phyloP scores from a whole-genome alignment of 2,888 invertebrate genomes.

The Pseudococcus longispinus region DNA sequence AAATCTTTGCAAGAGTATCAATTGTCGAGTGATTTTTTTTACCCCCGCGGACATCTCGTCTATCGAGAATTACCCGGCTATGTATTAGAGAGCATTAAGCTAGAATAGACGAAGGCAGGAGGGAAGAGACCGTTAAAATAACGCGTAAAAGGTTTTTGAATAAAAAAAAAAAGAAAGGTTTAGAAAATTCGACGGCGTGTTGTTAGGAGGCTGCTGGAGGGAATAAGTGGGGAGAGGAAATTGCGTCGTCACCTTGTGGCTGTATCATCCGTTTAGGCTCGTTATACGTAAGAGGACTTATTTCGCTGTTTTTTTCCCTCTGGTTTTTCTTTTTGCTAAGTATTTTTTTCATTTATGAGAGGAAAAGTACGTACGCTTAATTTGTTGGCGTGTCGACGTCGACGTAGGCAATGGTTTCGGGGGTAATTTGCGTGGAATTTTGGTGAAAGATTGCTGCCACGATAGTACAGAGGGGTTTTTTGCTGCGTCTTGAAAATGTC shows the following conservation, averaged over 20 bases:
- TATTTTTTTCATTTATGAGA: slow-evolving; percentile 27
- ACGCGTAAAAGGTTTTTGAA: slow-evolving; percentile 18
- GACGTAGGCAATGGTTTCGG: not conserved
- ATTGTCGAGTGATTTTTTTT: not conserved
- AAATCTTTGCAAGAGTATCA: not conserved
- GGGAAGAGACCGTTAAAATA: not conserved
- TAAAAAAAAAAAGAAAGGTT: not conserved
- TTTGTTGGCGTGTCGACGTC: not conserved
- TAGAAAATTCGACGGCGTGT: not conserved
- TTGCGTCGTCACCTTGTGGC: slow-evolving; percentile 24
- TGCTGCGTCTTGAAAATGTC: not conserved
- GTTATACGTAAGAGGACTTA: slow-evolving; percentile 14
- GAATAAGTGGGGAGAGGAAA: not conserved
- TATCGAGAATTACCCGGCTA: not conserved
- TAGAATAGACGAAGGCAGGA: not conserved
- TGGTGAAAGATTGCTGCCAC: too few species aligned
- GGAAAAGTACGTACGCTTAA: slow-evolving; percentile 27
- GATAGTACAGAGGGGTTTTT: not conserved
- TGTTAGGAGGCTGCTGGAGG: not conserved
- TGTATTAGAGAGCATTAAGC: not conserved
- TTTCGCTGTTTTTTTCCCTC: not conserved
- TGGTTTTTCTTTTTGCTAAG: too few species aligned
- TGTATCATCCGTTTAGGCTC: slow-evolving; percentile 39
- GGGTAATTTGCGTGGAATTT: not conserved
- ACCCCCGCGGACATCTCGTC: not conserved